Evolutionary conservation across 2,113 vertebrate species (phyloP).

Genomic region (Gorsachius goisagi): DNA sequence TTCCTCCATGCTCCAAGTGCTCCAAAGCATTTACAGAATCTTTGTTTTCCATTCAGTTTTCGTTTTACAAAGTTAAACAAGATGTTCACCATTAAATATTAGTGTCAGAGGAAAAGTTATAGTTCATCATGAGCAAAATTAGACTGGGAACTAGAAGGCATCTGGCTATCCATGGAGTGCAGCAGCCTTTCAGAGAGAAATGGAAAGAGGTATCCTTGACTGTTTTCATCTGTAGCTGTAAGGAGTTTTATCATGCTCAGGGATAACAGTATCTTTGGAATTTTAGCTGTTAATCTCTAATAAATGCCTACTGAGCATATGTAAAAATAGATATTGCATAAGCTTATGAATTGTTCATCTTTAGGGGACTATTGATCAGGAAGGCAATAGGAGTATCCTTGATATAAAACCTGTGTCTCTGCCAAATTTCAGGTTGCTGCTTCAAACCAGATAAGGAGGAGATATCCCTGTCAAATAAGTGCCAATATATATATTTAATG

Average conservation of each 20-base stretch:
- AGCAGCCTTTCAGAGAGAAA: not conserved
- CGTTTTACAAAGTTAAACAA: not conserved
- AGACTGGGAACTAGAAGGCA: not conserved
- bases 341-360: not conserved
- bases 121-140: not conserved
- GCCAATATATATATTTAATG: not conserved
- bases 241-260: not conserved
- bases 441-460: not conserved
- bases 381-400: not conserved
- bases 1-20: not conserved
- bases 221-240: not conserved
- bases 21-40: not conserved
- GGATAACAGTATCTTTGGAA: not conserved
- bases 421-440: not conserved
- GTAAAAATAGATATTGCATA: not conserved
- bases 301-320: not conserved
- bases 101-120: not conserved
- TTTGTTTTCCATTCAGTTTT: not conserved
- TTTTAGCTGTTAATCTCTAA: not conserved
- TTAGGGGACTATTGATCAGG: not conserved
- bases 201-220: not conserved
- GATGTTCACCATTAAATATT: not conserved
- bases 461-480: not conserved
- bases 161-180: not conserved
- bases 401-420: not conserved